Evolutionary conservation across 2,113 vertebrate genomes (phyloP).

Genomic region (Gambusia affinis): DNA sequence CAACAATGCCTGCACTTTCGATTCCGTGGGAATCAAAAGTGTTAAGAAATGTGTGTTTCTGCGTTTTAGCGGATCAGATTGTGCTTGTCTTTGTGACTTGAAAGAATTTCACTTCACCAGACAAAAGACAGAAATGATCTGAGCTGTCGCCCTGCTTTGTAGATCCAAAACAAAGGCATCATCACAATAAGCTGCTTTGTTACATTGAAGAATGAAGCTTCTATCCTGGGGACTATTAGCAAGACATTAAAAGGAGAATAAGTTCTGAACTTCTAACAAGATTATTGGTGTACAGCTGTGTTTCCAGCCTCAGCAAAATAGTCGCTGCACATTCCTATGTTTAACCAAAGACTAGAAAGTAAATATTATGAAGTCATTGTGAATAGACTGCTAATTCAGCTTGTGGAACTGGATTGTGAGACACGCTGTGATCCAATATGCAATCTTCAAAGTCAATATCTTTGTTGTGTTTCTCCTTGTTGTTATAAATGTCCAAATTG

Average conservation of each 20-base stretch:
- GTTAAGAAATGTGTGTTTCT: not conserved
- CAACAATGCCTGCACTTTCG: not conserved
- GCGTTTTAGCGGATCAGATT: not conserved
- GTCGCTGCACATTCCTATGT: not conserved
- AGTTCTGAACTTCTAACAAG: not conserved
- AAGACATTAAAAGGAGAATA: conserved; percentile 6
- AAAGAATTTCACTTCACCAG: conserved; percentile 4
- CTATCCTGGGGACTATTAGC: not conserved
- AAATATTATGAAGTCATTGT: conserved; percentile 10
- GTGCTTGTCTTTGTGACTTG: not conserved
- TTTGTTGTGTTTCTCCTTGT: not conserved
- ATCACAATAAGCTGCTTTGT: conserved; percentile 3
- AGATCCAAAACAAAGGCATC: not conserved
- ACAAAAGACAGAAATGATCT: conserved; percentile 4
- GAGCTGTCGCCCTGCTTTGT: not conserved
- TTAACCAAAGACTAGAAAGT: conserved; percentile 26
- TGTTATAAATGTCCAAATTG: not conserved
- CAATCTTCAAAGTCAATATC: conserved; percentile 7
- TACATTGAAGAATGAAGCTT: conserved; percentile 6
- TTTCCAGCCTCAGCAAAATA: not conserved
- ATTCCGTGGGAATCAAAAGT: not conserved
- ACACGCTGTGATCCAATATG: not conserved
- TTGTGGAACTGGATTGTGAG: conserved; percentile 37
- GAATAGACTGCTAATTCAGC: conserved; percentile 1
- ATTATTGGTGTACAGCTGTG: not conserved